Evolutionary conservation across 2,888 invertebrate species (phyloP).

Genomic region (Lasioglossum pauxillum): DNA sequence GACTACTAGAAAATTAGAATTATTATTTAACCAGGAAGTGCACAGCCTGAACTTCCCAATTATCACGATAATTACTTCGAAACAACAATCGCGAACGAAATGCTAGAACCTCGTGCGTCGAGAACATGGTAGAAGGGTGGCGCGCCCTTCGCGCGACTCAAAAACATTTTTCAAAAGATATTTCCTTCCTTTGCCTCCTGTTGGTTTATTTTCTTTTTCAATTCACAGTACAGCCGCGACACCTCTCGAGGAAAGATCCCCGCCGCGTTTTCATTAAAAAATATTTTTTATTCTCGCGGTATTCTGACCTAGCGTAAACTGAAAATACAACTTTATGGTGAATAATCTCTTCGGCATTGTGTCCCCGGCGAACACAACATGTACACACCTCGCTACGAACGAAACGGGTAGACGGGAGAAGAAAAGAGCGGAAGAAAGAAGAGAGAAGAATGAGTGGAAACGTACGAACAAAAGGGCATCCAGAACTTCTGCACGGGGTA

Average conservation of each 20-base stretch:
- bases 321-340: slow-evolving; percentile 61
- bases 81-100: background rate
- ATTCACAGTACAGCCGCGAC: background rate
- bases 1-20: background rate
- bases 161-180: background rate
- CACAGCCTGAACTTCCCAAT: background rate
- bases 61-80: background rate
- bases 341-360: slow-evolving; percentile 49
- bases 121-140: background rate
- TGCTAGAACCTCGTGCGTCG: background rate
- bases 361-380: slow-evolving; percentile 11
- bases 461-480: slow-evolving; percentile 51
- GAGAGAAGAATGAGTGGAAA: slow-evolving; percentile 20
- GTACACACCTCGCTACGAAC: background rate
- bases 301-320: slow-evolving; percentile 13
- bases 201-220: background rate
- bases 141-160: background rate
- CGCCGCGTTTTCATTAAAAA: slow-evolving; percentile 29
- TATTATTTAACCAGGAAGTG: background rate
- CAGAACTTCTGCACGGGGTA: slow-evolving; percentile 39
- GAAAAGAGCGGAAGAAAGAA: slow-evolving; percentile 13
- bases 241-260: background rate
- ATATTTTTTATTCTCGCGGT: slow-evolving; percentile 8
- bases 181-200: background rate
- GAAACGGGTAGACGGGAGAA: slow-evolving; percentile 15